Evolutionary conservation across 2,888 invertebrate species (phyloP).

Genomic region (Drosophila quinaria): DNA sequence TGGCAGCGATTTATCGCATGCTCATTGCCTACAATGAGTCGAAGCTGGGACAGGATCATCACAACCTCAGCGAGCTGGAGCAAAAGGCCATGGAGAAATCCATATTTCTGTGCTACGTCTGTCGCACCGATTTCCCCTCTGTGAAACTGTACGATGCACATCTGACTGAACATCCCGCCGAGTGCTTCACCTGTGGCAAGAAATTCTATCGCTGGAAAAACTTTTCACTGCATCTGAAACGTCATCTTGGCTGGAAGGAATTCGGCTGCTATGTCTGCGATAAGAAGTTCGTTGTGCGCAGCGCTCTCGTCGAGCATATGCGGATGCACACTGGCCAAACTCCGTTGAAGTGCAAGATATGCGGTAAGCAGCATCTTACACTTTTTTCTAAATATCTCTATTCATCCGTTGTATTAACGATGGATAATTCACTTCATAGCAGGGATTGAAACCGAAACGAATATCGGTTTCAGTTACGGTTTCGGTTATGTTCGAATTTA

Average conservation of each 20-base stretch:
- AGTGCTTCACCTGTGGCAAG: conserved; percentile 93
- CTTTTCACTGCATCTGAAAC: conserved; percentile 91
- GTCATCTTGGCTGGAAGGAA: conserved; percentile 92
- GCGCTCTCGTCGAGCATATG: conserved; percentile 93
- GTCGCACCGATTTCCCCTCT: conserved; percentile 89
- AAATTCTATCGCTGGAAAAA: conserved; percentile 91
- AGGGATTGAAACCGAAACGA: too few relatives aligned
- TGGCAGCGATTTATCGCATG: conserved; percentile 85
- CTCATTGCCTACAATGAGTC: conserved; percentile 84
- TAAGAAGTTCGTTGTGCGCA: conserved; percentile 93
- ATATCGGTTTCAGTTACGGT: too few relatives aligned
- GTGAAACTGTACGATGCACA: conserved; percentile 91
- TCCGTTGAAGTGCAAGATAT: conserved; percentile 92
- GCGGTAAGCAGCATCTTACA: conserved; percentile 86
- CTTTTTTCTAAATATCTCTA: too few relatives aligned
- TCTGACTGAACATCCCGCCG: conserved; percentile 92
- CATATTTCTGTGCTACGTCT: conserved; percentile 87
- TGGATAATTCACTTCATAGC: too few relatives aligned
- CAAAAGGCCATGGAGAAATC: conserved; percentile 83
- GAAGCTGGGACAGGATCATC: conserved; percentile 82
- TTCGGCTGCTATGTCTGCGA: conserved; percentile 91
- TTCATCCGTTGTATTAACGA: too few relatives aligned
- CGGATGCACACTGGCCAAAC: conserved; percentile 93
- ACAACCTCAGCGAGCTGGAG: conserved; percentile 82
- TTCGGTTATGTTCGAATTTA: too few relatives aligned